Evolutionary conservation across 1,140 invertebrate genomes (phyloP), one percentile per base, ranked within the genome.

Genomic region (Ceratina japonica): DNA sequence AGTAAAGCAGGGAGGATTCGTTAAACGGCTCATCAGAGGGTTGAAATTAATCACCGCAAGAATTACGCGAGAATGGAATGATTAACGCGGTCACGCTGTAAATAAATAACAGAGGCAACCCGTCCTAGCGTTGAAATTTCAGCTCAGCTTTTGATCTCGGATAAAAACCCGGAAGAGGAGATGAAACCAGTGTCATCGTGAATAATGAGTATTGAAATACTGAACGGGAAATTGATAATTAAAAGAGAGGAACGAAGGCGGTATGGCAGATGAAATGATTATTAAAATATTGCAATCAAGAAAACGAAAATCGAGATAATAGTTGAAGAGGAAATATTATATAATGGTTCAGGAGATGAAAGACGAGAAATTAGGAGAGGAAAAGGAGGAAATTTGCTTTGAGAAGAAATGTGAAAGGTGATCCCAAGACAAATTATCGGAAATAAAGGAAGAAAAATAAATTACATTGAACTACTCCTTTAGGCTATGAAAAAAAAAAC

Each of bases 41-140:
- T 69, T 27, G 15, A 54, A 69, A 69, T 69, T 69, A 69, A 69
- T 69, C 66, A 69, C 24, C 24, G 24, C n/a, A 13, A 44, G 5
- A 31, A n/a, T 24, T 52, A 54, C 51, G 18, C 8, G 24, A 31
- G 51, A 69, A 56, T 56, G 3, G 66, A 31, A 69, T 54, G 51
- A 69, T 69, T 69, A 69, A 69, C 66, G 51, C 18, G 51, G 16
- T 16, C 18, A 15, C 13, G 27, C 8, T 24, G n/a, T 31, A 54
- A 54, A 69, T 31, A 69, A 69, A 56, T 16, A 69, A 69, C 24
- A 16, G 31, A 69, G 7, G 51, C 18, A 69, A 31, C 18, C 18
- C n/a, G 3, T 8, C 4, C 20, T 20, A 8, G 22, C 24, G 31
- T 56, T 31, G 20, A 69, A 20, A 69, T 69, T 52, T 5, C 8